These are phyloP conservation scores for Enteromius mattozi DNA, from an alignment of 2,797 vertebrate genomes.

Conservation along the genomic window DNA sequence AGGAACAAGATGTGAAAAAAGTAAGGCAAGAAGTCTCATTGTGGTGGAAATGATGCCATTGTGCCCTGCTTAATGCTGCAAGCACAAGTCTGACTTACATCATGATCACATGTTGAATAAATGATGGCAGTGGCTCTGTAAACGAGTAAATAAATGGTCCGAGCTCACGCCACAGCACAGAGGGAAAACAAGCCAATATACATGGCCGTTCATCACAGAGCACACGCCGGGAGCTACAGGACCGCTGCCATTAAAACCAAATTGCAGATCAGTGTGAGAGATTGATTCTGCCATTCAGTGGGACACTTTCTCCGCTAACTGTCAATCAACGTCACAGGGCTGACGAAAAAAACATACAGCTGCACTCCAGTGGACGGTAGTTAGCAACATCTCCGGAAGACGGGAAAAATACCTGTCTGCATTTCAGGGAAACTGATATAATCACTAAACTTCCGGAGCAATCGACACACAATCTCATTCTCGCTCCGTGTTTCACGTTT, in stretches of 20 bases:
- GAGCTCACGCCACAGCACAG: background rate
- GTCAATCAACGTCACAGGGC: conserved; percentile 30
- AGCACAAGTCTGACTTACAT: background rate
- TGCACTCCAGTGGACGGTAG: background rate
- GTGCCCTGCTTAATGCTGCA: background rate
- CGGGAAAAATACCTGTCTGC: conserved; percentile 20
- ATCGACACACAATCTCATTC: conserved; percentile 10
- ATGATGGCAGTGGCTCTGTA: background rate
- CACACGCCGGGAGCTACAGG: background rate
- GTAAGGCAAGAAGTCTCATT: background rate
- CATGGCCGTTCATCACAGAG: background rate
- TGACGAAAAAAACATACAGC: background rate
- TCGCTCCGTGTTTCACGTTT: background rate
- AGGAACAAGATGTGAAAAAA: background rate
- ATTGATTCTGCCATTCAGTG: conserved; percentile 15
- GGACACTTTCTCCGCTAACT: background rate
- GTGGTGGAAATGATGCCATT: background rate
- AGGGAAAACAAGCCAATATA: background rate
- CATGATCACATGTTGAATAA: conserved; percentile 10
- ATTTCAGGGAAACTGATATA: conserved; percentile 40
- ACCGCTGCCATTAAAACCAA: conserved; percentile 13
- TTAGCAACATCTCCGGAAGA: background rate
- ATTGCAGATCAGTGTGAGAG: conserved; percentile 21
- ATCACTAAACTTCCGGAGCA: conserved; percentile 33
- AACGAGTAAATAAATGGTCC: conserved; percentile 31